Conservation (phyloP, 1,140 invertebrate species). For the Bombus difficillimus region DNA sequence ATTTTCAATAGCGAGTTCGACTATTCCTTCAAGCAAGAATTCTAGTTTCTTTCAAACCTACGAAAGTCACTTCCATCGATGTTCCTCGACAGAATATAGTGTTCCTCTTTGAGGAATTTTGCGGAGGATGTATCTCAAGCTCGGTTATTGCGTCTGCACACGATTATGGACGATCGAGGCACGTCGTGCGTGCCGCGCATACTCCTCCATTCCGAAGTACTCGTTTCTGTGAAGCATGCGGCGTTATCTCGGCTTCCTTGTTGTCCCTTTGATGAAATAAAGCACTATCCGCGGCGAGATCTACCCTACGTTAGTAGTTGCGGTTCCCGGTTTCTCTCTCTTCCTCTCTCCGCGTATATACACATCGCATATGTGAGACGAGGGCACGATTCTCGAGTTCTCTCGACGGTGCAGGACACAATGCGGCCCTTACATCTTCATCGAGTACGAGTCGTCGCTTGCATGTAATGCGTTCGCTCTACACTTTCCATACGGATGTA, state of each 20-base stretch:
- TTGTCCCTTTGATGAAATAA: conserved; percentile 72
- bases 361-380: background rate
- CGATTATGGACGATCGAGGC: conserved; percentile 59
- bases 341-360: background rate
- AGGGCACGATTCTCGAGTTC: conserved; percentile 25
- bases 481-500: conserved; percentile 41
- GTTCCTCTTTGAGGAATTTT: conserved; percentile 34
- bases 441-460: conserved; percentile 65
- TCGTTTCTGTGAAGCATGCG: conserved; percentile 44
- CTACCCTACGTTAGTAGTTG: conserved; percentile 67
- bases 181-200: conserved; percentile 58
- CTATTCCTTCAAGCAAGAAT: background rate
- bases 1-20: background rate
- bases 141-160: conserved; percentile 32
- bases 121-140: conserved; percentile 46
- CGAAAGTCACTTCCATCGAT: background rate
- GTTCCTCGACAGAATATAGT: background rate
- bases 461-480: conserved; percentile 60
- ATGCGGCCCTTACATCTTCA: conserved; percentile 64
- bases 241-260: conserved; percentile 68
- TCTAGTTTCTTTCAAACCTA: too few species aligned
- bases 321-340: conserved; percentile 46
- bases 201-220: conserved; percentile 35
- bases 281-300: conserved; percentile 66
- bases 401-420: conserved; percentile 57